Evolutionary conservation across 2,888 invertebrate species (phyloP), one percentile per base, ranked within the genome.

Genomic region (Marasmarcha lunaedactyla): DNA sequence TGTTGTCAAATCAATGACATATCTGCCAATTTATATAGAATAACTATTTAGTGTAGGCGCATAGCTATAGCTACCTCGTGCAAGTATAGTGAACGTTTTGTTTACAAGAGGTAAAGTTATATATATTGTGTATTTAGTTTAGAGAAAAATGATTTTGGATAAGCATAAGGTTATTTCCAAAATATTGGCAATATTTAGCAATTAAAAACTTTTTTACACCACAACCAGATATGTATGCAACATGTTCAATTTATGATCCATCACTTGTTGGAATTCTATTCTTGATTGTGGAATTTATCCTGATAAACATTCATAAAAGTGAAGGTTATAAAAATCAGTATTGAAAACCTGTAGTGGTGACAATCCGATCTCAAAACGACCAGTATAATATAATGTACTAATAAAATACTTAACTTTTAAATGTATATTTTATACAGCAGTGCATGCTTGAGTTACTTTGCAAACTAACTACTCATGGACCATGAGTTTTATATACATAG

Each of bases 291-390:
- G 7, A 20, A 20, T 20, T 5, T 7, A 5, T 20, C 20, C 20
- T 20, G 7, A 20, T n/a, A n/a, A n/a, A n/a, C n/a, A n/a, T n/a
- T n/a, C n/a, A n/a, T 20, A 3, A 20, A 20, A 20, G 20, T 20
- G 20, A 3, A 20, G 7, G 20, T 20, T 5, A 5, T 3, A 20
- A 20, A 3, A 20, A 20, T 20, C 69, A 71, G 68, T 69, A 71
- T 71, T 70, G 66, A 60, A 66, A 71, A 63, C 69, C 63, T 70
- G 57, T 57, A 30, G 20, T 62, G 68, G 65, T 66, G 62, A 63
- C 63, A 64, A 56, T 62, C 69, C 73, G 79, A 81, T 81, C 79
- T 81, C 79, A 78, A 68, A 72, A 70, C 55, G 79, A 81, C 79
- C 79, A 78, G 79, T 81, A 77, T 78, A 71, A 58, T 53, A 51